Base-by-base conservation (phyloP, 2,797 vertebrate species). In the Pterois miles region DNA sequence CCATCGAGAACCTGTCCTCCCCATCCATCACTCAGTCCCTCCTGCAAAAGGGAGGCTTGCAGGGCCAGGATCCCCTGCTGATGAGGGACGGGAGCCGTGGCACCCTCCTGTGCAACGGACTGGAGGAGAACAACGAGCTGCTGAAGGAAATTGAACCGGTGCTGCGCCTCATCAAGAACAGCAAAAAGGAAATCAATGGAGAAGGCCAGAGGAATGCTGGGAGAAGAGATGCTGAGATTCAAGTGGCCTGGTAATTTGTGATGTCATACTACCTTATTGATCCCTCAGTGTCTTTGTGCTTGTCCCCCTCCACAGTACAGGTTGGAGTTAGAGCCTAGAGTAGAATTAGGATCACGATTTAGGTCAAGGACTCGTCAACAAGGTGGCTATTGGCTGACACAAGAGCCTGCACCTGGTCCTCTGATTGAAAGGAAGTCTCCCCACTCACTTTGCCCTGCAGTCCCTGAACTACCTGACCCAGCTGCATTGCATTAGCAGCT, bases 131-230 rank as follows among this genome's bases (percentile, higher is more conserved):
- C 87, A 97, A 95, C 0, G 96, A 98, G 54, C 94, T 99, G 78
- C 95, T 99, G 80, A 97, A 94, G 91, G 98, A 99, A 90, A 99
- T 99, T 0, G 96, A 98, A 77, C 98, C 98, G 0, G 97, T 99
- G 40, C 93, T 99, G 83, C 96, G 94, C 60, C 96, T 99, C 70
- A 96, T 99, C 91, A 96, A 95, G 89, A 95, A 92, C 76, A 92
- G 93, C 87, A 95, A 93, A 88, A 95, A 92, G 87, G 95, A 95
- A 65, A 56, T 96, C 89, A 94, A 87, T 7, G 94, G 96, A 82
- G 96, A 96, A 12, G 94, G 89, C 16, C 94, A 95, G 84, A 88
- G 91, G 88, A 95, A 92, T 65, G 88, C 87, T 5, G 96, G 95
- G 82, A 96, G 93, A 29, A 95, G 93, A 74, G 98, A 99, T 13